Conservation (phyloP, 2,888 invertebrate species). For the Microctonus brassicae region DNA sequence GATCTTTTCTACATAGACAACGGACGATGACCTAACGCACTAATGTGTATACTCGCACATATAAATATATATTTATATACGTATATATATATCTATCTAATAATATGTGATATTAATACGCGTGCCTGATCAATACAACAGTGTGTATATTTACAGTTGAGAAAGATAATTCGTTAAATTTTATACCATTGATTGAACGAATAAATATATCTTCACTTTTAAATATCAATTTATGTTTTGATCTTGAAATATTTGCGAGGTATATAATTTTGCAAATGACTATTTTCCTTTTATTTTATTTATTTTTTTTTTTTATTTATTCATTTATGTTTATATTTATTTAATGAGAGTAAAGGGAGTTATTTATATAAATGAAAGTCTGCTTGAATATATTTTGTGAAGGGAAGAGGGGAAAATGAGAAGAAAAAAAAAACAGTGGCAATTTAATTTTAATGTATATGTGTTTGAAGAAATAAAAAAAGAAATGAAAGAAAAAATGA, state of each 20-base stretch:
- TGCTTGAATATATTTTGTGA: background rate
- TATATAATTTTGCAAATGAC: background rate
- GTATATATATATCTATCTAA: background rate
- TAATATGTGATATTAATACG: too few relatives aligned
- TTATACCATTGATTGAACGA: background rate
- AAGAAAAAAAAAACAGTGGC: background rate
- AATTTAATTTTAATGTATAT: background rate
- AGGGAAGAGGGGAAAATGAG: background rate
- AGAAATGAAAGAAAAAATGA: background rate
- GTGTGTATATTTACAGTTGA: conserved; percentile 8
- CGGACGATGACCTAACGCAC: conserved; percentile 13
- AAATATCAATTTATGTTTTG: background rate
- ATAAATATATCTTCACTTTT: background rate
- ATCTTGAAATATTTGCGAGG: background rate
- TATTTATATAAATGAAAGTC: too few relatives aligned
- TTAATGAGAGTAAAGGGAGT: background rate
- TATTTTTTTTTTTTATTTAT: background rate
- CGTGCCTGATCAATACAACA: background rate
- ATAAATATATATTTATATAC: background rate
- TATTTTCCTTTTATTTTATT: background rate
- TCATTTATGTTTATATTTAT: background rate
- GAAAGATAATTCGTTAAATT: background rate
- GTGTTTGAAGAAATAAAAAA: background rate
- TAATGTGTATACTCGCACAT: background rate
- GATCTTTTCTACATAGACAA: conserved; percentile 1